phyloP scores from a whole-genome alignment of 1,140 invertebrate species.

The Drosophila carrolli region DNA sequence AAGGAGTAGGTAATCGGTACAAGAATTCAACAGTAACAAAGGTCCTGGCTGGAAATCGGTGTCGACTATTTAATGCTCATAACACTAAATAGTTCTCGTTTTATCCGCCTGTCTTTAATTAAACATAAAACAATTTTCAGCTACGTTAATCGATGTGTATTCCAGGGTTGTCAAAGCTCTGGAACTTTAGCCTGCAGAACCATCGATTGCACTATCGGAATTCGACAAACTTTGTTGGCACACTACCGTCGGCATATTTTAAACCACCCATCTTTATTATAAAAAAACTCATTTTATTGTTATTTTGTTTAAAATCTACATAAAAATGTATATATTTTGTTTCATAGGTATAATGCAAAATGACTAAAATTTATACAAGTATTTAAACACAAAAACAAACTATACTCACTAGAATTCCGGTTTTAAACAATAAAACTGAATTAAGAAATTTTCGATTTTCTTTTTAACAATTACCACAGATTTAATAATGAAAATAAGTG shows the following conservation, averaged over 20 bases:
- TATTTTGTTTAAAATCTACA: background rate
- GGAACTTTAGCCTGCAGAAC: background rate
- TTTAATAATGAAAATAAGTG: background rate
- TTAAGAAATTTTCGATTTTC: too few species aligned
- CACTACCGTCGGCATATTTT: background rate
- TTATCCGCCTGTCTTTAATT: slow-evolving; percentile 31
- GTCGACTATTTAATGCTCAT: slow-evolving; percentile 11
- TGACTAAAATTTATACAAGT: too few species aligned
- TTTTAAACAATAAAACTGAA: too few species aligned
- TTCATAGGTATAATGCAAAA: too few species aligned
- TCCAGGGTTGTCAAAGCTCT: slow-evolving; percentile 14
- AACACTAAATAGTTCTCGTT: slow-evolving; percentile 12
- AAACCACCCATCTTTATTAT: background rate
- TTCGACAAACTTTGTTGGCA: background rate
- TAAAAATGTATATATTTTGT: background rate
- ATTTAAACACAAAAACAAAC: too few species aligned
- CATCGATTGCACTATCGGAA: slow-evolving; percentile 9
- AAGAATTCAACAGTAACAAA: background rate
- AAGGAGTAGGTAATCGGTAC: background rate
- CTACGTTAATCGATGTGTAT: slow-evolving; percentile 22
- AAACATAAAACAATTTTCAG: slow-evolving; percentile 49
- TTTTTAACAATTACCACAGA: too few species aligned
- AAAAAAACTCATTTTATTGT: background rate
- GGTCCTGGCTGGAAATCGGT: background rate
- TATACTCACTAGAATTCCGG: too few species aligned